These are phyloP conservation scores for Cygnus atratus DNA, from an alignment of 2,113 vertebrate species.

Conservation along the genomic window DNA sequence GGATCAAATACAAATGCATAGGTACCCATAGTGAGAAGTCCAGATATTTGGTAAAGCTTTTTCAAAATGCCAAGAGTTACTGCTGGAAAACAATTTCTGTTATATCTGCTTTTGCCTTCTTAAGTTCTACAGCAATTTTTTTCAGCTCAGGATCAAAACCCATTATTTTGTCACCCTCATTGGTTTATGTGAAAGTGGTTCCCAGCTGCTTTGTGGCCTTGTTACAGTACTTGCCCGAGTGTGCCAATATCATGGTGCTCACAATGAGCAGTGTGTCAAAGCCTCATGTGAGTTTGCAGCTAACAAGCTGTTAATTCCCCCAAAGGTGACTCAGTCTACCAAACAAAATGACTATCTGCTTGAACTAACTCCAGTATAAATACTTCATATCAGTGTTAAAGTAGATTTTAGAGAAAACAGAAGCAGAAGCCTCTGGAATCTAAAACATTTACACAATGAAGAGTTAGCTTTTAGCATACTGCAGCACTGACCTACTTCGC, in stretches of 20 bases:
- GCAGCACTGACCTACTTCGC: not conserved
- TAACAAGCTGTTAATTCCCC: not conserved
- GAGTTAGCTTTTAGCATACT: not conserved
- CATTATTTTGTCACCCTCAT: not conserved
- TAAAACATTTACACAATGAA: not conserved
- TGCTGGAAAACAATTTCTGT: not conserved
- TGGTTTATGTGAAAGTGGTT: not conserved
- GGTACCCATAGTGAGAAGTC: not conserved
- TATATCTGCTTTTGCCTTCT: not conserved
- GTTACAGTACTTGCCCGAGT: not conserved
- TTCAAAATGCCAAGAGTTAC: not conserved
- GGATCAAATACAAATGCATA: not conserved
- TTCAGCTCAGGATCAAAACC: not conserved
- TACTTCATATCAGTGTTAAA: not conserved
- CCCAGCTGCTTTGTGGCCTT: not conserved
- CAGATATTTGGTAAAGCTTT: not conserved
- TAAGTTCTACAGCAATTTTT: not conserved
- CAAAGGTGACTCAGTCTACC: not conserved
- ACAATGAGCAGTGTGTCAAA: not conserved
- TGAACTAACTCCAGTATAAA: not conserved
- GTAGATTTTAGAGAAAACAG: not conserved
- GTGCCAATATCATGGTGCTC: not conserved
- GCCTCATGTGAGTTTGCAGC: not conserved
- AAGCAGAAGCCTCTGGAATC: not conserved
- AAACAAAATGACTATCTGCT: not conserved